Evolutionary conservation across 37 sponge, comb jelly and placozoan genomes (phyloP).

Genomic region (Axinella damicornis): DNA sequence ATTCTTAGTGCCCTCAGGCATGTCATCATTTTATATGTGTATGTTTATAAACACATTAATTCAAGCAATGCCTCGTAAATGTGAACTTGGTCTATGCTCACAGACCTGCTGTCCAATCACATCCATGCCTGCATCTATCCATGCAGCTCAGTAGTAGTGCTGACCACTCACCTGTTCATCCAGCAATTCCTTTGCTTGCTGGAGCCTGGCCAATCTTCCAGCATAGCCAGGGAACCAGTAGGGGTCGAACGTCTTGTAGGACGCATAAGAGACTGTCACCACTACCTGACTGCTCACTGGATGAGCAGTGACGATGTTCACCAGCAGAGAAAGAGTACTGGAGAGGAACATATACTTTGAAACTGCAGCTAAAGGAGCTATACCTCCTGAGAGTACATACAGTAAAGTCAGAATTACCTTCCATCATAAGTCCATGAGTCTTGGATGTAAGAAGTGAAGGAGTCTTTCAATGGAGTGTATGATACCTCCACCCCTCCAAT

Average conservation of each 20-base stretch:
- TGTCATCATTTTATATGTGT: too few relatives aligned
- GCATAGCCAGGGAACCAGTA: slow-evolving; percentile 31
- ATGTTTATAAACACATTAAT: too few relatives aligned
- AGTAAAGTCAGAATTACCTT: slow-evolving; percentile 10
- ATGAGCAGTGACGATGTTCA: slow-evolving; percentile 25
- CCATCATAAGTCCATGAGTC: slow-evolving; percentile 82
- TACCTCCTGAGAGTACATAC: neutral
- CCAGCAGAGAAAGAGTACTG: slow-evolving; percentile 39
- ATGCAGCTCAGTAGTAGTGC: too few relatives aligned
- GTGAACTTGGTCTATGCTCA: too few relatives aligned
- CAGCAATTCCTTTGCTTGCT: slow-evolving; percentile 34
- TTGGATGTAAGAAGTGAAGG: slow-evolving; percentile 15
- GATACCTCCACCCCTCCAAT: slow-evolving; percentile 19
- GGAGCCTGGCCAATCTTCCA: slow-evolving; percentile 35
- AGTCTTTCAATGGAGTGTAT: slow-evolving; percentile 21
- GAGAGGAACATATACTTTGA: too few relatives aligned
- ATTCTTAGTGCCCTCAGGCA: too few relatives aligned
- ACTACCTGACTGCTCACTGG: slow-evolving; percentile 17
- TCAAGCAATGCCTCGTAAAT: too few relatives aligned
- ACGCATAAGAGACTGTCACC: slow-evolving; percentile 15
- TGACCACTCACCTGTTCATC: too few relatives aligned
- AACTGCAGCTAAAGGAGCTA: too few relatives aligned
- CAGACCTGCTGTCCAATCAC: too few relatives aligned
- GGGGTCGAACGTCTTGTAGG: slow-evolving; percentile 12
- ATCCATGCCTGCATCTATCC: too few relatives aligned